These are phyloP conservation scores for Hippopotamyrus pictus DNA, from an alignment of 2,797 vertebrate species.

Conservation along the genomic window DNA sequence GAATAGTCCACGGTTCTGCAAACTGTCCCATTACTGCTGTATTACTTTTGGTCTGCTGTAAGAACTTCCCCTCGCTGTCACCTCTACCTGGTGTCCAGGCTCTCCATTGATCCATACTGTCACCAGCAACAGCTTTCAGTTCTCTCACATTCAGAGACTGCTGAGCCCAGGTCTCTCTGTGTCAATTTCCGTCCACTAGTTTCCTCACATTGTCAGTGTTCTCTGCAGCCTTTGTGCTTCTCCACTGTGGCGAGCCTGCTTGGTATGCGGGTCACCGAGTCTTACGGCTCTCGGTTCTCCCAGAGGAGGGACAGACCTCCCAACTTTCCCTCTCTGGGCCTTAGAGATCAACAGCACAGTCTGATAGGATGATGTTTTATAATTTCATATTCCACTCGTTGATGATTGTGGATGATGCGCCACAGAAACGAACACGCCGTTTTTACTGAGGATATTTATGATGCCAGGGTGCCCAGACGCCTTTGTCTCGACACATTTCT, in stretches of 20 bases:
- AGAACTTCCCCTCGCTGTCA: neutral
- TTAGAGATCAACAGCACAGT: neutral
- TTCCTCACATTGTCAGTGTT: neutral
- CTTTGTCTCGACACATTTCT: neutral
- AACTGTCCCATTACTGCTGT: neutral
- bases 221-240: neutral
- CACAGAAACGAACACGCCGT: neutral
- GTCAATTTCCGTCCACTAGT: neutral
- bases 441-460: neutral
- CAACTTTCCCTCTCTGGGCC: neutral
- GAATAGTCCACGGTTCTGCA: neutral
- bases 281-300: neutral
- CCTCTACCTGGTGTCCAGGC: neutral
- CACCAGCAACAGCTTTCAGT: neutral
- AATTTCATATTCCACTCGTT: neutral
- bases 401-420: neutral
- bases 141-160: neutral
- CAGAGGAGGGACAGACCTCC: neutral
- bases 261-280: slow-evolving; percentile 17
- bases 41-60: neutral
- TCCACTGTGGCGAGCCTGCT: neutral
- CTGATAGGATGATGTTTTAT: neutral
- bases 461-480: neutral
- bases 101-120: neutral
- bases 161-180: neutral